Conservation (phyloP, 2,113 vertebrate species). For the Heptranchias perlo region DNA sequence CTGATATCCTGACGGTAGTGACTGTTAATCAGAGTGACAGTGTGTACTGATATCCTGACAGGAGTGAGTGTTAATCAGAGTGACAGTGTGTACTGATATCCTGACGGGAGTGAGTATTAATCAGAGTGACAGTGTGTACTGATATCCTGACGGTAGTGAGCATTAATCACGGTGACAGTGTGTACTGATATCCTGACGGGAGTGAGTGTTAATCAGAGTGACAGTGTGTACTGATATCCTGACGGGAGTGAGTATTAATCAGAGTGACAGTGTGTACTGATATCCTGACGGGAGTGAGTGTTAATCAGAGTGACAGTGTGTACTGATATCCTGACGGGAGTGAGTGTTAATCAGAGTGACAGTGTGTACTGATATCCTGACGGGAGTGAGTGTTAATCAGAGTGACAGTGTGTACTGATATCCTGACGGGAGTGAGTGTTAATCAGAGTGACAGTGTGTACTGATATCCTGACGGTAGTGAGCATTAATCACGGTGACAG, state of each 20-base stretch:
- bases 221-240: not conserved
- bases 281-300: not conserved
- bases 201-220: not conserved
- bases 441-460: not conserved
- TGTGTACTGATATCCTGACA: too few species aligned
- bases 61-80: too few species aligned
- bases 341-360: too few species aligned
- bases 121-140: too few species aligned
- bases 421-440: not conserved
- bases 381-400: not conserved
- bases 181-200: not conserved
- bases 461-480: not conserved
- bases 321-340: too few species aligned
- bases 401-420: not conserved
- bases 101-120: too few species aligned
- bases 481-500: not conserved
- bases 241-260: not conserved
- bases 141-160: too few species aligned
- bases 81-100: too few species aligned
- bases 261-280: not conserved
- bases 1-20: too few species aligned
- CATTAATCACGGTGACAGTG: too few species aligned
- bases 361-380: not conserved
- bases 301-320: not conserved
- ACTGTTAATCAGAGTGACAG: not conserved